Evolutionary conservation across 30 jellyfish, hydroid and myxozoan genomes (phyloP), one percentile per base, ranked within the genome.

Genomic region (Hydractinia echinata): DNA sequence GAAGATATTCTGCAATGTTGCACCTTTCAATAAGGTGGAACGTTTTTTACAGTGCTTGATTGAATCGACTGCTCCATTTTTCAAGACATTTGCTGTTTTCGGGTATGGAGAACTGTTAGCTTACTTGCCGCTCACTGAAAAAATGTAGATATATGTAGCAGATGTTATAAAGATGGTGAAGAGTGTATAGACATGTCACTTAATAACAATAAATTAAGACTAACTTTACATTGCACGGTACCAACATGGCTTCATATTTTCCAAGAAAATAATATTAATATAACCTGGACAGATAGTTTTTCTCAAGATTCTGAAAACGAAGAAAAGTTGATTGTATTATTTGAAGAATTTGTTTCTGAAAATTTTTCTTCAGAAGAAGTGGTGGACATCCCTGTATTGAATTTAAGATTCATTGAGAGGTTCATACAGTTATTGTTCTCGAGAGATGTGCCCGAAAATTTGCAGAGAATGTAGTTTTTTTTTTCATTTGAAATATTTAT

Each of bases 101-200:
- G 74, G 74, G 10, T 64, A 64, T 64, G 74, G 74, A n/a, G 74
- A 64, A 51, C 4, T 64, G 39, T 51, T 64, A n/a, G 74, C 74
- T 7, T 64, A 64, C 39, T 44, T 64, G 74, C 74, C 74, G 39
- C 51, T 64, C 8, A 51, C 39, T 0, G 8, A 64, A 51, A 64
- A 64, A 64, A 9, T 64, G 74, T 64, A n/a, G 74, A 64, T 64
- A 51, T 64, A 13, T 64, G 74, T 51, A 64, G 74, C 4, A 44
- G 74, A n/a, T 64, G 44, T 30, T 30, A 30, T 30, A 30, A 30
- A 30, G 44, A 30, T 30, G 44, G 44, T 0, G 44, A 30, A 30
- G 44, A 30, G 44, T 30, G 44, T 30, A 30, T 30, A 30, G 44
- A 30, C 44, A 30, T 30, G 44, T 30, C 44, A 30, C 44, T 30